phyloP scores from a whole-genome alignment of 1,140 invertebrate species.

The Nebria ingens region DNA sequence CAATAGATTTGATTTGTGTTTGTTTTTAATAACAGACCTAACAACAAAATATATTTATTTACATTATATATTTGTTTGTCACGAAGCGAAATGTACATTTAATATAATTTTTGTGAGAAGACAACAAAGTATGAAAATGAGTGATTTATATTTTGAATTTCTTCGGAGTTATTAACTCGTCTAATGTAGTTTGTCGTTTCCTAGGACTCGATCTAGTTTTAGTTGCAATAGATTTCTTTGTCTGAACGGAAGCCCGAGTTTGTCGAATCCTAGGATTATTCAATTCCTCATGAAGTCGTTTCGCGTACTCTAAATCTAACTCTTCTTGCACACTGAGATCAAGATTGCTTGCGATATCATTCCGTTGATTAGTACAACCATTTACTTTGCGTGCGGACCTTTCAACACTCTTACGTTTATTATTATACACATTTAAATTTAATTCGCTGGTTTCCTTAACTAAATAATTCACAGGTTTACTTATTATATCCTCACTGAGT shows the following conservation, averaged over 20 bases:
- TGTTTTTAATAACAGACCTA: too few species aligned
- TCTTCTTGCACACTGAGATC: not conserved
- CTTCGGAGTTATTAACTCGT: not conserved
- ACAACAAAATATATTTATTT: too few species aligned
- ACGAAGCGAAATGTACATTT: too few species aligned
- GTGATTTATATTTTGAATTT: constrained; percentile 4
- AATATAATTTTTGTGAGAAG: too few species aligned
- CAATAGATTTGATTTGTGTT: too few species aligned
- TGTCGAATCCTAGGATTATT: not conserved
- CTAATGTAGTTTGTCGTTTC: not conserved
- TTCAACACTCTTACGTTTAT: not conserved
- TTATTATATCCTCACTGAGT: not conserved
- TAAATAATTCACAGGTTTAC: not conserved
- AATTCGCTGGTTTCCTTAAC: not conserved
- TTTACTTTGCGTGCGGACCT: not conserved
- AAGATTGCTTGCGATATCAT: not conserved
- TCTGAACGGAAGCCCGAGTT: not conserved
- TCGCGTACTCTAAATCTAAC: not conserved
- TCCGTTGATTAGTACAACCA: not conserved
- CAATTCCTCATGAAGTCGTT: not conserved
- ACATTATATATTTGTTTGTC: too few species aligned
- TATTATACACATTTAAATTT: not conserved
- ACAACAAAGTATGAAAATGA: too few species aligned
- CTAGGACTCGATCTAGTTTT: not conserved
- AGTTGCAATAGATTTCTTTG: not conserved